Base-by-base conservation (phyloP, 1,140 invertebrate genomes). In the Parasteatoda tepidariorum region DNA sequence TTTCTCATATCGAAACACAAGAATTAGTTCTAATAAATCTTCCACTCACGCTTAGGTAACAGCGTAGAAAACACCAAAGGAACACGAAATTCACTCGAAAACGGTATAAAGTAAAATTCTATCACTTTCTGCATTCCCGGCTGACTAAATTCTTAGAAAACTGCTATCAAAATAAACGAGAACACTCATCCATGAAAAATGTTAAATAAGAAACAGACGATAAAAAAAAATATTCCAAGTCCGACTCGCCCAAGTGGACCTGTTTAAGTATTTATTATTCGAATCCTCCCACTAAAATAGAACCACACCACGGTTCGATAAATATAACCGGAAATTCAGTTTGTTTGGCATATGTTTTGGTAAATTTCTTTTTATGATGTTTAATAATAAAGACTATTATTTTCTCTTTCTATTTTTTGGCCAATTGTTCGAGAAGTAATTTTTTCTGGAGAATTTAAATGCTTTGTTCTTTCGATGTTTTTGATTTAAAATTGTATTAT, bases 271-370 rank as follows among this genome's bases (percentile, higher is more conserved):
- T 48, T 48, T 48, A 48, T 48, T 48, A 48, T 48, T 48, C 18
- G 38, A 48, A 48, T n/a, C 28, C 34, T 24, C n/a, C n/a, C 31
- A 64, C 5, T 22, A 57, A 64, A 76, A 61, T 30, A 30, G 28
- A 41, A 41, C 34, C 28, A 13, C 7, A 28, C 11, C 31, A 76
- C 55, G 74, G 31, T 59, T 54, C 6, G 55, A n/a, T 59, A 64
- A 30, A 22, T 54, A 30, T 22, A 54, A 48, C 74, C 59, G 74
- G 74, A 76, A 64, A 31, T 66, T 41, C 26, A 31, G 33, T 71
- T 71, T 59, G 38, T n/a, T n/a, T n/a, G n/a, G n/a, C n/a, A n/a
- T n/a, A n/a, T n/a, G n/a, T n/a, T n/a, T n/a, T n/a, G n/a, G n/a
- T n/a, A n/a, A n/a, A n/a, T n/a, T n/a, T n/a, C n/a, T n/a, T n/a